A percentile compares a stretch with the other conserved stretches of the same genome.
Evolutionary conservation across 2,797 vertebrate species (phyloP).

Genomic region (Anniella stebbinsi): DNA sequence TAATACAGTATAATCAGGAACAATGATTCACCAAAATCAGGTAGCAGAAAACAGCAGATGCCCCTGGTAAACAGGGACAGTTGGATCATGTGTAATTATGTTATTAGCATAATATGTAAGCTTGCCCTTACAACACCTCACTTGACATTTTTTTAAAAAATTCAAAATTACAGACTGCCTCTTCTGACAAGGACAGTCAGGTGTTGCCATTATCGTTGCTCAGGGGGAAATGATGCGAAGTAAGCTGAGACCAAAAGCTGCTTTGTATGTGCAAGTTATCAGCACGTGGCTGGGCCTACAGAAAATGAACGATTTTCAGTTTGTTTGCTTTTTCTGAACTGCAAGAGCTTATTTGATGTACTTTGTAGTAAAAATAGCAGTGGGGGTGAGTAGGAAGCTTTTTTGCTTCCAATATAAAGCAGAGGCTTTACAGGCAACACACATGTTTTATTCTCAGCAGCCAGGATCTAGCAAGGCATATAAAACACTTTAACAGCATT

Average conservation of each 20-base stretch:
- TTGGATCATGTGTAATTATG: neutral
- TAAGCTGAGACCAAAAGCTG: slow-evolving; percentile 58
- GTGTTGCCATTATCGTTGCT: neutral
- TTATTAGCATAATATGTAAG: neutral
- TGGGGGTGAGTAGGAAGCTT: neutral
- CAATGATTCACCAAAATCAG: neutral
- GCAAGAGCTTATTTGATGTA: slow-evolving; percentile 26
- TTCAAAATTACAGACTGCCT: neutral
- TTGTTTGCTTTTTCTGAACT: slow-evolving; percentile 24
- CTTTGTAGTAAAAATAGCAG: slow-evolving; percentile 33
- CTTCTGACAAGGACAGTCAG: neutral
- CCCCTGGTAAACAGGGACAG: neutral
- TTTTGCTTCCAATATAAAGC: slow-evolving; percentile 39
- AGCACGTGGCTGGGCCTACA: slow-evolving; percentile 30
- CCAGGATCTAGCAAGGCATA: neutral
- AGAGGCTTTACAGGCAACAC: slow-evolving; percentile 7
- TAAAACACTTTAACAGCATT: slow-evolving; percentile 12
- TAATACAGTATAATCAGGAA: neutral
- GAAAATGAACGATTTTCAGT: slow-evolving; percentile 40
- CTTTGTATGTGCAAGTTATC: neutral
- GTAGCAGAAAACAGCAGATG: neutral
- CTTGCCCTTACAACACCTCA: neutral
- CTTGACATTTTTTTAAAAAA: neutral
- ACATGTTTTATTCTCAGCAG: neutral
- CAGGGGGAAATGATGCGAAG: neutral